Base-by-base conservation (phyloP, 37 sponge, comb jelly and placozoan species). In the Halichondria panicea region DNA sequence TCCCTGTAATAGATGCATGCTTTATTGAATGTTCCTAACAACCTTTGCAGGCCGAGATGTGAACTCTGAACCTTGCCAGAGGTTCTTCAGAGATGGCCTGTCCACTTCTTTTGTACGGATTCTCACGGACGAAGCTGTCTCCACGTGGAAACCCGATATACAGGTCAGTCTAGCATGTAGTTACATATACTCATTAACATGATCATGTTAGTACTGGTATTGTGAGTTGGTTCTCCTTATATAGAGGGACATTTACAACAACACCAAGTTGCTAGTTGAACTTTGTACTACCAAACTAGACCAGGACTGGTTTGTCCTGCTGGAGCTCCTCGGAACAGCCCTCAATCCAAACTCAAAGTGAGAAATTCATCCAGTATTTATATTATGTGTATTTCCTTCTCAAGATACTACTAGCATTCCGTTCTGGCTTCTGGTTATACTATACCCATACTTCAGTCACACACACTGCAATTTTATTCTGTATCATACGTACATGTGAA, bases 121-220 rank as follows among this genome's bases (percentile, higher is more conserved):
- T 24, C 81, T 97, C 42, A 89, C 84, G 48, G 98, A 97, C 60
- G 96, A 92, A 57, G 98, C 98, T 46, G 96, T 97, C 28, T 84
- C 77, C 42, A 82, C 84, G 25, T 97, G 98, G 98, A 95, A 95
- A 22, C 84, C 90, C 41, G 96, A 97, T 39, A 97, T 97, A 65
- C 98, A 97, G 84, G 96, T 95, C 33, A 28, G 74, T 60, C 1
- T 24, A 24, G 43, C 12, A 9, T 56, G 5, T 56, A 18, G 15
- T 48, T 48, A 15, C 15, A 4, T 15, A 25, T 75, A 40, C 63
- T 30, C 34, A 1, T 30, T 37, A 31, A 33, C 65, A 25, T 41
- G 19, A 56, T 58, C 25, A 7, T 58, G 43, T 58, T 0, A 19
- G 9, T 28, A 9, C 22, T 4, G 1, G 48, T 48, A 15, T 72